Evolutionary conservation across 1,140 invertebrate species (phyloP).

Genomic region (Drosophila sp.): DNA sequence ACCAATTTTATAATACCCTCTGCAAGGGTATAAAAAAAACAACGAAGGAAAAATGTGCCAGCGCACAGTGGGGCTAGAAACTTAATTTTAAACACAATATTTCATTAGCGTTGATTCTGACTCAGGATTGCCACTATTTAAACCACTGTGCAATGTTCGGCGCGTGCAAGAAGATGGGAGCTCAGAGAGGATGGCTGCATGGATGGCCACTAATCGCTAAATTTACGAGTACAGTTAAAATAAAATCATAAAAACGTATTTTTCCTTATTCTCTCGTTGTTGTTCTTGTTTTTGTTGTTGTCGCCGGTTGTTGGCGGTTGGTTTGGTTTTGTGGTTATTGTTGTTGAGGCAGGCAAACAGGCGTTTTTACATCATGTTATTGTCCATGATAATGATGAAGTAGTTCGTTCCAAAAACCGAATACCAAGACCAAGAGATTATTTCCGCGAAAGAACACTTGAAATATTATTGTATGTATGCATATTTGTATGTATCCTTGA

Average conservation of each 20-base stretch:
- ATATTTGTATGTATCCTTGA: too few relatives aligned
- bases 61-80: not conserved
- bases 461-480: too few relatives aligned
- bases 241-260: conserved; percentile 72
- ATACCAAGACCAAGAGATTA: not conserved
- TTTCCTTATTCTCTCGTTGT: conserved; percentile 53
- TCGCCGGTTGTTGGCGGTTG: conserved; percentile 15
- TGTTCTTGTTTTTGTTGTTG: conserved; percentile 3
- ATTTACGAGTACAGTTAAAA: conserved; percentile 80
- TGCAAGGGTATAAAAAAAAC: too few relatives aligned
- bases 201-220: conserved; percentile 70
- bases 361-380: conserved; percentile 6
- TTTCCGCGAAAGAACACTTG: too few relatives aligned
- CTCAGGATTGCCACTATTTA: not conserved
- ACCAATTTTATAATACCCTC: too few relatives aligned
- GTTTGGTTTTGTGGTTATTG: not conserved
- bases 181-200: conserved; percentile 31
- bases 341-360: conserved; percentile 3
- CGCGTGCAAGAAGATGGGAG: conserved; percentile 40
- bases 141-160: conserved; percentile 58
- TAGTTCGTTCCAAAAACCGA: conserved; percentile 18
- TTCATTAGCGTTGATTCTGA: too few relatives aligned
- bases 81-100: not conserved
- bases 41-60: conserved; percentile 1
- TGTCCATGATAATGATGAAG: conserved; percentile 27